A percentile compares a stretch with the other conserved stretches of the same genome.
phyloP scores from a whole-genome alignment of 1,140 invertebrate species.

The Neoseiulus cucumeris region DNA sequence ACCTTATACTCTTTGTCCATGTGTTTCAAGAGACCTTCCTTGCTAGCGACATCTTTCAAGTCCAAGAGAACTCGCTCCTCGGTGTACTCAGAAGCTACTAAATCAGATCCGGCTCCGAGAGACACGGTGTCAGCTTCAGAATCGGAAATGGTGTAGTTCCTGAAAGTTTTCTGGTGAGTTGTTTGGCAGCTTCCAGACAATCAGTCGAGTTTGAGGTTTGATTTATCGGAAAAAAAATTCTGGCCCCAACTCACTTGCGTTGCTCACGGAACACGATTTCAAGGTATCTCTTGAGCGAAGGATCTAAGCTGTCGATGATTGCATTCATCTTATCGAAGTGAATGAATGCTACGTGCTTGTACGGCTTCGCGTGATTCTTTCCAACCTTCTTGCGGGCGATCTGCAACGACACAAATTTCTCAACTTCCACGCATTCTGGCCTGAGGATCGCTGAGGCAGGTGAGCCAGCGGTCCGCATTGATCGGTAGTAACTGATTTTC shows the following conservation, averaged over 20 bases:
- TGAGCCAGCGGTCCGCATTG: too few relatives aligned
- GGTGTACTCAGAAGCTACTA: neutral
- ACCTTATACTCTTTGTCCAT: neutral
- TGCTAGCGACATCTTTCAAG: neutral
- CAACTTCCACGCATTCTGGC: too few relatives aligned
- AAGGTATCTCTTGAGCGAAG: neutral
- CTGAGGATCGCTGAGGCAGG: too few relatives aligned
- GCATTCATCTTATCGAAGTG: neutral
- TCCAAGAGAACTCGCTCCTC: neutral
- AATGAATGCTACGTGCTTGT: slow-evolving; percentile 8
- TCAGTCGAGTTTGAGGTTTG: too few relatives aligned
- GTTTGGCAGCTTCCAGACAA: too few relatives aligned
- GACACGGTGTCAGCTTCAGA: too few relatives aligned
- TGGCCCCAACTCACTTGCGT: neutral
- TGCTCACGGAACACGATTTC: slow-evolving; percentile 4
- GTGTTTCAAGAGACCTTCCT: neutral
- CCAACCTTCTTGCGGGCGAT: neutral
- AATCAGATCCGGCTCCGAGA: too few relatives aligned
- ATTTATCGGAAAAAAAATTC: too few relatives aligned
- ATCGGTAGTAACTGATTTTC: too few relatives aligned
- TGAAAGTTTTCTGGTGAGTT: too few relatives aligned
- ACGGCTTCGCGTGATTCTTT: neutral
- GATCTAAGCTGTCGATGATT: neutral
- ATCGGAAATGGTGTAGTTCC: too few relatives aligned
- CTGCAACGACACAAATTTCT: neutral